A percentile compares a stretch with the other conserved stretches of the same genome.
phyloP scores from a whole-genome alignment of 2,113 vertebrate genomes.

The Ciconia stormi region DNA sequence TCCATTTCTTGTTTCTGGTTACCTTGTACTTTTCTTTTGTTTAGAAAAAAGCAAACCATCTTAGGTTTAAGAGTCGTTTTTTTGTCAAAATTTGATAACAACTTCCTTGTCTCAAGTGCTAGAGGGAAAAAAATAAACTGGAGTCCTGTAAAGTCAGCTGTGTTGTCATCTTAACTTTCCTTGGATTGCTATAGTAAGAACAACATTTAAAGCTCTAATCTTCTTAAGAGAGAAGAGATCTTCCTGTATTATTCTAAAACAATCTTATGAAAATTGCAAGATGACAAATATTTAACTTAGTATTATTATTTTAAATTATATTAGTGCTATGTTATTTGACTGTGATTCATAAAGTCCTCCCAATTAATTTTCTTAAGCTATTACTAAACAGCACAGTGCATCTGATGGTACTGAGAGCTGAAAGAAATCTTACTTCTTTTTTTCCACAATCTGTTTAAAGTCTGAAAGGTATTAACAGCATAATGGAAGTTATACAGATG shows the following conservation, averaged over 20 bases:
- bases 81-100: background rate
- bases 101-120: background rate
- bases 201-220: background rate
- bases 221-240: background rate
- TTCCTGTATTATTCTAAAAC: background rate
- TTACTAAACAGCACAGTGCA: background rate
- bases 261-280: background rate
- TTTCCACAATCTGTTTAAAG: conserved; percentile 30
- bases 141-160: background rate
- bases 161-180: background rate
- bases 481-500: conserved; percentile 49
- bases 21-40: background rate
- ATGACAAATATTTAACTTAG: conserved; percentile 12
- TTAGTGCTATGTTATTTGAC: conserved; percentile 12
- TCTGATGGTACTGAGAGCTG: background rate
- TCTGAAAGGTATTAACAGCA: conserved; percentile 42
- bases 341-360: background rate
- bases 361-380: conserved; percentile 28
- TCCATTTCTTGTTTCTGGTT: background rate
- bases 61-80: background rate
- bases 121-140: background rate
- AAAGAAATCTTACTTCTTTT: background rate
- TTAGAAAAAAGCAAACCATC: background rate
- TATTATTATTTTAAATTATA: background rate
- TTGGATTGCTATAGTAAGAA: background rate